Evolutionary conservation across 2,888 invertebrate genomes (phyloP), one percentile per base, ranked within the genome.

Genomic region (Steinernema scapterisci): DNA sequence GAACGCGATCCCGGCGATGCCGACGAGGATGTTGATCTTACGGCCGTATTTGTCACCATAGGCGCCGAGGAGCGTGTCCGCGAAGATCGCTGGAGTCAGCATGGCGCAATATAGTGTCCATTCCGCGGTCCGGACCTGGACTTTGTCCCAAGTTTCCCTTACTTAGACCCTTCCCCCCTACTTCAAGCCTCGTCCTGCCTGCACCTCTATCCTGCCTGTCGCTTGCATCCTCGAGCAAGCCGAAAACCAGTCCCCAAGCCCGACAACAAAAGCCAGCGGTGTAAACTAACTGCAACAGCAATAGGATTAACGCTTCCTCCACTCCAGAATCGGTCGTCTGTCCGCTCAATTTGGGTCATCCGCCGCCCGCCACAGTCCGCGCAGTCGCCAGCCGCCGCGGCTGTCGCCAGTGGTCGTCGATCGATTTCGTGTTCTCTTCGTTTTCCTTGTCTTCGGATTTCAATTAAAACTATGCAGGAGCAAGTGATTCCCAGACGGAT

Each of bases 11-110:
- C 81, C 80, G 2, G 63, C 52, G 16, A 81, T 78, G 7, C 82
- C 81, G 5, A 83, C 71, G n/a, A 83, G 51, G 56, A 82, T 83
- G 70, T 77, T 80, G 2, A 78, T 74, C 71, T 82, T 77, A n/a
- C 82, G 74, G 3, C 81, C 82, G 71, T 82, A 76, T n/a, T 78
- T 76, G 72, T 82, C 82, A 0, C 82, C 82, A 52, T 79, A 82
- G 1, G 82, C 77, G 0, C 81, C 80, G 9, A 82, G 63, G 23
- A 82, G 71, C 9, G 79, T 81, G 71, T 82, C 82, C 1, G 79
- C 81, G 31, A 78, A 71, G 3, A 78, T 38, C 0, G 78, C 78
- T 16, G 78, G 80, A 0, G 72, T 43, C 9, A 78, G 31, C 19
- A 78, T 38, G 11, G 79, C 71, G 44, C 73, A 74, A 48, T 78